phyloP scores from a whole-genome alignment of 2,113 vertebrate species.

The Toxotes jaculatrix region DNA sequence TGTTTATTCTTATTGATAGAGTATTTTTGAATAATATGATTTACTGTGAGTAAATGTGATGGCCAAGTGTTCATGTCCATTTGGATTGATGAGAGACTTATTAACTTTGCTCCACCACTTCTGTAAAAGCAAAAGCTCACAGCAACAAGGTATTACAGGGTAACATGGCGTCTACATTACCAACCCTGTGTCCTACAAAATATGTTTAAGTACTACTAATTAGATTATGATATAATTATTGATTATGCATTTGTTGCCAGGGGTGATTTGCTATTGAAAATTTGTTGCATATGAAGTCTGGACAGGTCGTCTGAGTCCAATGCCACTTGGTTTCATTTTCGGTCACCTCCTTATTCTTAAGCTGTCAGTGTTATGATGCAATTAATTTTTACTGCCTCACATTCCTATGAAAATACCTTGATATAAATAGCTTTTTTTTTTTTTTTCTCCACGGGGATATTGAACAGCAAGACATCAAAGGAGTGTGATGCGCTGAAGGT shows the following conservation, averaged over 20 bases:
- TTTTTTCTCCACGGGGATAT: slow-evolving; percentile 24
- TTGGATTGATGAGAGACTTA: too few species aligned
- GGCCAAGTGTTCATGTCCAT: too few species aligned
- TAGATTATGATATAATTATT: not conserved
- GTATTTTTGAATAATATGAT: too few species aligned
- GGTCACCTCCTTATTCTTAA: slow-evolving; percentile 28
- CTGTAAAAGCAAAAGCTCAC: not conserved
- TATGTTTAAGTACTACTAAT: not conserved
- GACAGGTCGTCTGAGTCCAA: not conserved
- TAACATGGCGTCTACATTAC: not conserved
- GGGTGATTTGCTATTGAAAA: not conserved
- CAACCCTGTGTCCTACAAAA: not conserved
- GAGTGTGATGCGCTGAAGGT: slow-evolving; percentile 54
- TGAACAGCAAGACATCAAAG: slow-evolving; percentile 67
- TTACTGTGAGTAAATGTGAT: too few species aligned
- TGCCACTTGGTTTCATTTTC: not conserved
- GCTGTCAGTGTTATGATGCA: slow-evolving; percentile 36
- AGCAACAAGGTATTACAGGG: not conserved
- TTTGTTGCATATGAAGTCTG: not conserved
- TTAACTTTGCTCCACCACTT: too few species aligned
- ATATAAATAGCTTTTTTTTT: slow-evolving; percentile 54
- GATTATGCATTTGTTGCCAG: not conserved
- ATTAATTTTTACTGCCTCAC: slow-evolving; percentile 18
- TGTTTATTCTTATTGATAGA: too few species aligned
- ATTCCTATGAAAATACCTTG: slow-evolving; percentile 53